Evolutionary conservation across 2,888 invertebrate genomes (phyloP).

Genomic region (Hypomecis atomaria): DNA sequence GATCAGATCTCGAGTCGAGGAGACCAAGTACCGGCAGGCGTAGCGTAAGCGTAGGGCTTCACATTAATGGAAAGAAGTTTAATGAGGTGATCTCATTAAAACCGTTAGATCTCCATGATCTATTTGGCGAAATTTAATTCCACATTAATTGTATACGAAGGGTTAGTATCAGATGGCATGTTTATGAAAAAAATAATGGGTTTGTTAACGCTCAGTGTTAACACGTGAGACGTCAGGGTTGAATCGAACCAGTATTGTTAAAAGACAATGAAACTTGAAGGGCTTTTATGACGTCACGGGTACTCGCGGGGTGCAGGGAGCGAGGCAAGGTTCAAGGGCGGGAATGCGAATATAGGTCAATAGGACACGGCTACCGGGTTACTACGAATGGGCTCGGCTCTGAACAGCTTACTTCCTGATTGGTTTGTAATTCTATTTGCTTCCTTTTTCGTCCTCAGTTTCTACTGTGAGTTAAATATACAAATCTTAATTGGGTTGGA

Average conservation of each 20-base stretch:
- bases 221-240: conserved; percentile 40
- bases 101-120: no score
- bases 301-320: conserved; percentile 47
- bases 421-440: conserved; percentile 46
- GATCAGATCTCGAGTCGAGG: no score
- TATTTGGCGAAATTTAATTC: no score
- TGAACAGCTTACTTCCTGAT: conserved; percentile 50
- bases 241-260: conserved; percentile 54
- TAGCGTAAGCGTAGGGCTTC: no score
- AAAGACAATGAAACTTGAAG: conserved; percentile 60
- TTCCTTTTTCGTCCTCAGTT: conserved; percentile 35
- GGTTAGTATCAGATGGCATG: background rate
- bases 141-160: no score
- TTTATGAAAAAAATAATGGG: conserved; percentile 28
- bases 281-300: conserved; percentile 77
- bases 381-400: conserved; percentile 48
- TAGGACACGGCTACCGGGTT: conserved; percentile 68
- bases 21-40: no score
- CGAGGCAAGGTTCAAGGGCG: conserved; percentile 78
- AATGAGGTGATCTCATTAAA: no score
- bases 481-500: conserved; percentile 7
- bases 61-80: no score
- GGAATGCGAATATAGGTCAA: conserved; percentile 75
- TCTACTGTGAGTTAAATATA: conserved; percentile 22
- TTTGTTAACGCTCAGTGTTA: conserved; percentile 44